These are phyloP conservation scores for Hoplostethus atlanticus DNA, from an alignment of 2,797 vertebrate genomes.

Conservation along the genomic window DNA sequence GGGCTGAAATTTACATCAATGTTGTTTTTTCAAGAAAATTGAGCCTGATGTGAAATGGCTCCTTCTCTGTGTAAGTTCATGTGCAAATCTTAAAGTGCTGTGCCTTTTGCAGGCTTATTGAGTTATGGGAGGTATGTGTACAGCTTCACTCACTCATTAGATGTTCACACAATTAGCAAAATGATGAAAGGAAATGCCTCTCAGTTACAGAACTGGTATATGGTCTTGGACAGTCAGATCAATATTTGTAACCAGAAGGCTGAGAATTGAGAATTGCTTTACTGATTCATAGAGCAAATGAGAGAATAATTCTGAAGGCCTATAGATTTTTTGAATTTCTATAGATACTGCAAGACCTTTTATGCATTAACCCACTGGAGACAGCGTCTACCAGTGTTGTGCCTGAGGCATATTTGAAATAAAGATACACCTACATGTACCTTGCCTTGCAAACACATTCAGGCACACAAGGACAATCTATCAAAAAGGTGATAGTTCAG, in stretches of 20 bases:
- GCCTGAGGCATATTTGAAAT: constrained; percentile 21
- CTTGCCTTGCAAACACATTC: background rate
- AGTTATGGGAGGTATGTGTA: too few species aligned
- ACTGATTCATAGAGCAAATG: background rate
- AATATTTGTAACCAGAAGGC: background rate
- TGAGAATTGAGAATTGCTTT: background rate
- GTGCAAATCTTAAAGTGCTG: too few species aligned
- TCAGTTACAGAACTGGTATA: background rate
- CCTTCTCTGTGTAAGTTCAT: too few species aligned
- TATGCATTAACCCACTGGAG: background rate
- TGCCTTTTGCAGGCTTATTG: too few species aligned
- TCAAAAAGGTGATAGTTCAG: constrained; percentile 7
- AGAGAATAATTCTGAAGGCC: background rate
- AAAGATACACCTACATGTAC: constrained; percentile 3
- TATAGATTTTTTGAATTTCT: background rate
- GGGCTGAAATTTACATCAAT: too few species aligned
- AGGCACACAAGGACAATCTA: background rate
- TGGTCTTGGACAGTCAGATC: background rate
- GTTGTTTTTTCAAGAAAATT: too few species aligned
- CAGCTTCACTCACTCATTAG: background rate
- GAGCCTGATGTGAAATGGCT: too few species aligned
- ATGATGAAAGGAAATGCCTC: background rate
- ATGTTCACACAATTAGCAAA: constrained; percentile 5
- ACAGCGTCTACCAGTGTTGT: background rate
- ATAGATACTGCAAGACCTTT: constrained; percentile 6